Conservation (phyloP, 2,888 invertebrate species). For the Clistopyga incitator region DNA sequence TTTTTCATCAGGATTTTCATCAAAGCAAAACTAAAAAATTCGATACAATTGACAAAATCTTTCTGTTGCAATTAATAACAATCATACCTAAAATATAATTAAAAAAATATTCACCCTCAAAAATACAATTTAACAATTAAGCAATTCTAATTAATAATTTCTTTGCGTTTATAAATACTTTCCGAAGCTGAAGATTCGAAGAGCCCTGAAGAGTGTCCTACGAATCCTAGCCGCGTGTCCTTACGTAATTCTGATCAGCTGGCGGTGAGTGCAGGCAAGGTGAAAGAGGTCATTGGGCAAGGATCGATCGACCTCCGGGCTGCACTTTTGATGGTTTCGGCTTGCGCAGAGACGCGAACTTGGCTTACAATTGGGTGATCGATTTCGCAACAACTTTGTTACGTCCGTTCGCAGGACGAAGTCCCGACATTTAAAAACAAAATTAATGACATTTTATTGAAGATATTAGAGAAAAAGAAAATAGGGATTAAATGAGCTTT, state of each 20-base stretch:
- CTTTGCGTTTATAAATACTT: too few species aligned
- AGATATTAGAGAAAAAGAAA: not conserved
- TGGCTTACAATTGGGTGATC: slow-evolving; percentile 55
- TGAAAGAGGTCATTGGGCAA: slow-evolving; percentile 62
- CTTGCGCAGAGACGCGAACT: slow-evolving; percentile 48
- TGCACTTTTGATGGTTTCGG: slow-evolving; percentile 62
- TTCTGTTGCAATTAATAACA: too few species aligned
- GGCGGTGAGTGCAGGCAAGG: slow-evolving; percentile 44
- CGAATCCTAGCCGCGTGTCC: slow-evolving; percentile 37
- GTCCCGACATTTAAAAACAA: not conserved
- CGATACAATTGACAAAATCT: too few species aligned
- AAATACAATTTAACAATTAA: too few species aligned
- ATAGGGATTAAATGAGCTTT: not conserved
- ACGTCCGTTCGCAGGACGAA: not conserved
- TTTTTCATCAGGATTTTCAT: too few species aligned
- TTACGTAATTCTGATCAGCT: slow-evolving; percentile 60
- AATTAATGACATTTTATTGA: slow-evolving; percentile 1
- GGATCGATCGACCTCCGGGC: slow-evolving; percentile 63
- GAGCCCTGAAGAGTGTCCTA: too few species aligned
- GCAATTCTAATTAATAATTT: too few species aligned
- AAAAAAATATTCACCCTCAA: too few species aligned
- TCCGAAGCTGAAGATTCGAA: too few species aligned
- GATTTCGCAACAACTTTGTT: slow-evolving; percentile 23
- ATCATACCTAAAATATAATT: too few species aligned
- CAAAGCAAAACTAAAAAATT: too few species aligned